Evolutionary conservation across 1,140 invertebrate genomes (phyloP).

Genomic region (Potamilus streckersoni): DNA sequence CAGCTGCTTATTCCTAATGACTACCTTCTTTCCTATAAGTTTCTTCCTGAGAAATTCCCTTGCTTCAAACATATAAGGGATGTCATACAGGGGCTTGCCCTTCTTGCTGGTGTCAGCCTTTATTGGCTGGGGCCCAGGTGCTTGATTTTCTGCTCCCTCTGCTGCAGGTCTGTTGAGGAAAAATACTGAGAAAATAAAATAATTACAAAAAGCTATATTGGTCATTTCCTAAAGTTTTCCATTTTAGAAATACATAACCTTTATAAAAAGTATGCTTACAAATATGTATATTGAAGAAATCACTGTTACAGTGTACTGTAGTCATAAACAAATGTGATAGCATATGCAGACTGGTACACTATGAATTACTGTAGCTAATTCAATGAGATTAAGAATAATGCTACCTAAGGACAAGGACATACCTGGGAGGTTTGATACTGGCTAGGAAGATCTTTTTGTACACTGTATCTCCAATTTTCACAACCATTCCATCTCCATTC

Average conservation of each 20-base stretch:
- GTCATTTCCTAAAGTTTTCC: too few relatives aligned
- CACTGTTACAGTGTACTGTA: too few relatives aligned
- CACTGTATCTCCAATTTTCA: conserved; percentile 83
- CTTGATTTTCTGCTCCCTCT: conserved; percentile 28
- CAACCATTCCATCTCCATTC: conserved; percentile 91
- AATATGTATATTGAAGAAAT: too few relatives aligned
- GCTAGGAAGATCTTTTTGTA: conserved; percentile 95
- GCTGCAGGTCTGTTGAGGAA: conserved; percentile 23
- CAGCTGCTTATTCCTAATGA: not conserved
- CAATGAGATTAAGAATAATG: too few relatives aligned
- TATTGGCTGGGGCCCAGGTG: not conserved
- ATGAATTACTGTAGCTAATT: too few relatives aligned
- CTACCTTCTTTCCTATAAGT: conserved; percentile 92
- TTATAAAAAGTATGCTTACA: too few relatives aligned
- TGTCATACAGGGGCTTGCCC: conserved; percentile 89
- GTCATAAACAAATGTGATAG: too few relatives aligned
- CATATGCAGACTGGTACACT: too few relatives aligned
- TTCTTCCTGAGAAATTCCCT: conserved; percentile 97
- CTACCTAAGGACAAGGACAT: not conserved
- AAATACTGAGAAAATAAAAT: too few relatives aligned
- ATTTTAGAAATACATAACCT: too few relatives aligned
- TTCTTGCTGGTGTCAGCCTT: conserved; percentile 35
- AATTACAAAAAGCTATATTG: too few relatives aligned
- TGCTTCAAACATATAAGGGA: conserved; percentile 98
- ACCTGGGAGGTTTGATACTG: conserved; percentile 88